A percentile compares a stretch with the other conserved stretches of the same genome.
phyloP scores from a whole-genome alignment of 2,797 vertebrate genomes.

The Argentina silus region DNA sequence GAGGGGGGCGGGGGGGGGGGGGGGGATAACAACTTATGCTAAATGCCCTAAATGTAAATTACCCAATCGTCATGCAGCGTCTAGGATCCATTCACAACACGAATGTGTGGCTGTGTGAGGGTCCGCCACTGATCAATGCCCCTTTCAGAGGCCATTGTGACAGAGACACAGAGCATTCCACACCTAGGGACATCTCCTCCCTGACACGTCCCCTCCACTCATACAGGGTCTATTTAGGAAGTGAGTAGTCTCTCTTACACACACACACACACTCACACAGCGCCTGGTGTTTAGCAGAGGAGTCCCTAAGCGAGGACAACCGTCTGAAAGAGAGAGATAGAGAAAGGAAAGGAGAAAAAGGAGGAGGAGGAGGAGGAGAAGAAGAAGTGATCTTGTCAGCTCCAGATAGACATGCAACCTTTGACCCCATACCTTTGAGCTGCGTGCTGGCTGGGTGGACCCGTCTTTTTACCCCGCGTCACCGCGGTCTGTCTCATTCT shows the following conservation, averaged over 20 bases:
- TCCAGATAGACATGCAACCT: conserved; percentile 61
- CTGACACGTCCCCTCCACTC: too few species aligned
- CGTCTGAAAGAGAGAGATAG: conserved; percentile 12
- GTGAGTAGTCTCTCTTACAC: neutral
- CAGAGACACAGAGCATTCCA: too few species aligned
- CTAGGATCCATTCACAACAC: too few species aligned
- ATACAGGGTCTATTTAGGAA: neutral
- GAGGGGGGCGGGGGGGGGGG: too few species aligned
- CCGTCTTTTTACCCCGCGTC: conserved; percentile 34
- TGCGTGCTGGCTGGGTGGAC: conserved; percentile 44
- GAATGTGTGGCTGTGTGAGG: neutral
- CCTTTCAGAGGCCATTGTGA: too few species aligned
- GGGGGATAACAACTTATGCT: too few species aligned
- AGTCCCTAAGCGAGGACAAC: neutral
- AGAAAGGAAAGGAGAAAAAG: conserved; percentile 22
- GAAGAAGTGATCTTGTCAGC: conserved; percentile 29
- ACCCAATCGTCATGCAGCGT: too few species aligned
- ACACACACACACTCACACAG: too few species aligned
- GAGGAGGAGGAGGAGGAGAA: conserved; percentile 14
- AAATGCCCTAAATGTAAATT: too few species aligned
- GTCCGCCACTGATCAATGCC: neutral
- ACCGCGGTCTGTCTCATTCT: conserved; percentile 35
- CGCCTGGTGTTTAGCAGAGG: neutral
- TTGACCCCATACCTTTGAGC: conserved; percentile 73
- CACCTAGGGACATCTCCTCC: too few species aligned